Conservation (phyloP, 2,888 invertebrate genomes). For the Eilema griseolum region DNA sequence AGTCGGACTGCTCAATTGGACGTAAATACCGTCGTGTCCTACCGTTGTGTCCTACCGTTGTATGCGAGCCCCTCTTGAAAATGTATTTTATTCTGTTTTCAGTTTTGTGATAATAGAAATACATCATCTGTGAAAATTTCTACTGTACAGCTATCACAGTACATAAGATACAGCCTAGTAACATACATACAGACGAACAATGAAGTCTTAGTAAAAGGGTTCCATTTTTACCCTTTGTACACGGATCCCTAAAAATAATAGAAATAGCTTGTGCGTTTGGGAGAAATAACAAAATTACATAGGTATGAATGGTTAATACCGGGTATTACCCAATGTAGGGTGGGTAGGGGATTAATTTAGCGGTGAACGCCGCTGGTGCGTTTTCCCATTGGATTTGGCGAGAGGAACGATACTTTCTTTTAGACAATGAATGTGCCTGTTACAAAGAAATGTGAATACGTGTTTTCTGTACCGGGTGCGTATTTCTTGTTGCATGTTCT, state of each 20-base stretch:
- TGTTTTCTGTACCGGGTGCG: constrained; percentile 22
- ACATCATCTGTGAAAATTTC: too few species aligned
- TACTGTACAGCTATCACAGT: too few species aligned
- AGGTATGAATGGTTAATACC: constrained; percentile 81
- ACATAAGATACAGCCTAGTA: too few species aligned
- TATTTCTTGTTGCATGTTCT: constrained; percentile 26
- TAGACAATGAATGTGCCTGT: constrained; percentile 44
- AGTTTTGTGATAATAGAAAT: too few species aligned
- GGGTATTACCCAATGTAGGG: constrained; percentile 71
- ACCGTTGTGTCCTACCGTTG: too few species aligned
- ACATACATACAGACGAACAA: too few species aligned
- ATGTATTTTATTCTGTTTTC: too few species aligned
- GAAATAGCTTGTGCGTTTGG: constrained; percentile 63
- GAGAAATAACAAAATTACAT: constrained; percentile 76
- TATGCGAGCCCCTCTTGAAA: too few species aligned
- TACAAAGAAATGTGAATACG: constrained; percentile 36
- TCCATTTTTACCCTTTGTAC: too few species aligned
- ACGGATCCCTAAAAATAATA: constrained; percentile 44
- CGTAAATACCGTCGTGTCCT: too few species aligned
- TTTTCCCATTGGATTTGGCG: constrained; percentile 60
- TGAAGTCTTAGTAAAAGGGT: too few species aligned
- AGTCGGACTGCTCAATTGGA: too few species aligned
- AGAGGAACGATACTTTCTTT: constrained; percentile 40
- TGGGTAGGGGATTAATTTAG: constrained; percentile 73
- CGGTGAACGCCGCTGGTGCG: constrained; percentile 57